Evolutionary conservation across 2,888 invertebrate genomes (phyloP).

Genomic region (Phytoseiulus persimilis): DNA sequence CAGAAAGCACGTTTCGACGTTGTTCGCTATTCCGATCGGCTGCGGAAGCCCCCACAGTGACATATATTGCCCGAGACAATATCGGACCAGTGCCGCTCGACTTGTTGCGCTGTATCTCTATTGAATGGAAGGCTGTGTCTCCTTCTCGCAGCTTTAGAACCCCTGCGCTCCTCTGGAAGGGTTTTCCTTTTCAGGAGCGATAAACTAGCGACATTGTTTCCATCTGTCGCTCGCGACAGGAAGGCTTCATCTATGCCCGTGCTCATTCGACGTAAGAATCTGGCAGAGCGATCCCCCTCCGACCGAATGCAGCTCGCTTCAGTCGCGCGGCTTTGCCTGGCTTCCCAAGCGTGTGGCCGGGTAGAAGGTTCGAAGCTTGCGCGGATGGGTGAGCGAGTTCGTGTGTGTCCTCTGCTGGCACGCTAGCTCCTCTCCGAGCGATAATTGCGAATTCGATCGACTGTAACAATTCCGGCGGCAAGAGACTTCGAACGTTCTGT

Average conservation of each 20-base stretch:
- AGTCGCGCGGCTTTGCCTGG: neutral
- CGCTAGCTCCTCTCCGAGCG: neutral
- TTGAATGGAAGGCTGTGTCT: neutral
- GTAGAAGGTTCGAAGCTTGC: neutral
- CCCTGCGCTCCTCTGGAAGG: neutral
- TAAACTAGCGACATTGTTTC: no score
- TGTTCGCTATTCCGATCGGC: neutral
- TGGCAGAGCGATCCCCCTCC: neutral
- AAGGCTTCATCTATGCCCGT: neutral
- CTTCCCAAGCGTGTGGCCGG: neutral
- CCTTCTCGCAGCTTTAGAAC: neutral
- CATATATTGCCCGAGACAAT: neutral
- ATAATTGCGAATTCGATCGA: constrained; percentile 5
- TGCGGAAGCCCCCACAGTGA: neutral
- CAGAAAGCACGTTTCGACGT: neutral
- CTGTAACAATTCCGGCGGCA: neutral
- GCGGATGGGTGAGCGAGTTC: neutral
- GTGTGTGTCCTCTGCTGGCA: neutral
- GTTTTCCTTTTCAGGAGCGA: neutral
- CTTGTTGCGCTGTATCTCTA: neutral
- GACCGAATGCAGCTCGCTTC: neutral
- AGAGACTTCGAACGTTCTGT: neutral
- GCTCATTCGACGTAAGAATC: neutral
- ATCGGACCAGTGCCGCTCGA: neutral
- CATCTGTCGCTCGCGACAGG: neutral